Percentiles rank a stretch among this genome's conserved stretches.
Conservation (phyloP, 2,113 vertebrate genomes). For the Paracanthobrama guichenoti region DNA sequence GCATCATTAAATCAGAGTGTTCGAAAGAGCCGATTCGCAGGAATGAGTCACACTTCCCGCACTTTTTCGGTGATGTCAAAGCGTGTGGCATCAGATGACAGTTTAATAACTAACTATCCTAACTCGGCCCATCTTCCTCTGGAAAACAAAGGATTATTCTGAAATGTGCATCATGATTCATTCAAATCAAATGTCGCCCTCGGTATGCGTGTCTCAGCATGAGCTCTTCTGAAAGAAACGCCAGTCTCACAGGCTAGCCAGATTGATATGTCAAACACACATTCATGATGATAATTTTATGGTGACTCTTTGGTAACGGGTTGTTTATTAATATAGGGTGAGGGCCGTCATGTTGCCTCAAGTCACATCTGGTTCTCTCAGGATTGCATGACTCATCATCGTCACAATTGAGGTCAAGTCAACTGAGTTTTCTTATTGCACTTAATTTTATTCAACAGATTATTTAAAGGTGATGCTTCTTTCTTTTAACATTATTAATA, state of each 20-base stretch:
- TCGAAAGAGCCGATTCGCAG: neutral
- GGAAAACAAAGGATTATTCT: neutral
- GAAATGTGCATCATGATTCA: constrained; percentile 6
- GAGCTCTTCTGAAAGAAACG: neutral
- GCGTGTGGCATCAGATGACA: neutral
- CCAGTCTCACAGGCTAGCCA: neutral
- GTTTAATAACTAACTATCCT: neutral
- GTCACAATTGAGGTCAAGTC: constrained; percentile 27
- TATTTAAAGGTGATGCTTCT: neutral
- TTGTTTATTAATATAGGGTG: neutral
- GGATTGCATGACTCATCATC: constrained; percentile 31
- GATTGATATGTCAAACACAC: neutral
- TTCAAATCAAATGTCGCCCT: neutral
- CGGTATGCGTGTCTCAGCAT: neutral
- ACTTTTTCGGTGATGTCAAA: neutral
- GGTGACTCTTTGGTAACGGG: neutral
- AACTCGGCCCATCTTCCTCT: neutral
- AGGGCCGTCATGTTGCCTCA: neutral
- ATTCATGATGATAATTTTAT: neutral
- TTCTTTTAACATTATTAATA: neutral
- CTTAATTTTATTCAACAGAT: neutral
- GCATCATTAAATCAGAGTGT: neutral
- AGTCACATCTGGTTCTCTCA: constrained; percentile 11
- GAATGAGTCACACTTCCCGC: neutral
- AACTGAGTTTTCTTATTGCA: neutral